phyloP scores from a whole-genome alignment of 64 coral and sea anemone species.

The Hydrozoanthus tunicans region DNA sequence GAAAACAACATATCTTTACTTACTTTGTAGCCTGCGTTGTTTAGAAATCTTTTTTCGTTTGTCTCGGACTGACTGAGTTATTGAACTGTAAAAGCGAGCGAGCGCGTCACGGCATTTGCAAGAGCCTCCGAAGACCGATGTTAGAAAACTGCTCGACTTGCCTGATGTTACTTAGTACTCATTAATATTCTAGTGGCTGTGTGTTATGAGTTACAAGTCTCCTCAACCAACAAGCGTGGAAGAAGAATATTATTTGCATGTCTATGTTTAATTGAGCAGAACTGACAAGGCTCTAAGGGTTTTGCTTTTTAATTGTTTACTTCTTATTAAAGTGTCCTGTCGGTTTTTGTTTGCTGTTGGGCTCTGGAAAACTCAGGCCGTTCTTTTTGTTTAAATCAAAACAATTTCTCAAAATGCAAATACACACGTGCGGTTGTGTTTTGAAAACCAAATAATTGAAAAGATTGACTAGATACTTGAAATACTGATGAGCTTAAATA shows the following conservation, averaged over 20 bases:
- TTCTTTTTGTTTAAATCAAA: background rate
- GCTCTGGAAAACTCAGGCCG: background rate
- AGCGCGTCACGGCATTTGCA: background rate
- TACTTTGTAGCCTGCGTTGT: too few relatives aligned
- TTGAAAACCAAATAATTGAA: constrained; percentile 28
- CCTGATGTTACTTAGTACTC: background rate
- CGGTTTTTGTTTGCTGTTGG: background rate
- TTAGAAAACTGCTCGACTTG: background rate
- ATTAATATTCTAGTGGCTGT: constrained; percentile 54
- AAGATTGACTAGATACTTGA: background rate
- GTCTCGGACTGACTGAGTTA: background rate
- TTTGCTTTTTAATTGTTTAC: background rate
- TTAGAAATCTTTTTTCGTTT: background rate
- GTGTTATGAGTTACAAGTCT: background rate
- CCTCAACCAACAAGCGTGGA: background rate
- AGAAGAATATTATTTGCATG: constrained; percentile 42
- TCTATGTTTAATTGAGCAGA: constrained; percentile 59
- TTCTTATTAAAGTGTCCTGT: background rate
- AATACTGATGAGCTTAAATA: background rate
- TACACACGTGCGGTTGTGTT: background rate
- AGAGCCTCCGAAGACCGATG: background rate
- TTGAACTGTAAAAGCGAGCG: background rate
- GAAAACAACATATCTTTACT: too few relatives aligned
- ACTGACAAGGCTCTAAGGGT: background rate
- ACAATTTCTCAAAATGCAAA: constrained; percentile 21